These are phyloP conservation scores for Coryphaenoides rupestris DNA, from an alignment of 2,113 vertebrate species.

Conservation along the genomic window DNA sequence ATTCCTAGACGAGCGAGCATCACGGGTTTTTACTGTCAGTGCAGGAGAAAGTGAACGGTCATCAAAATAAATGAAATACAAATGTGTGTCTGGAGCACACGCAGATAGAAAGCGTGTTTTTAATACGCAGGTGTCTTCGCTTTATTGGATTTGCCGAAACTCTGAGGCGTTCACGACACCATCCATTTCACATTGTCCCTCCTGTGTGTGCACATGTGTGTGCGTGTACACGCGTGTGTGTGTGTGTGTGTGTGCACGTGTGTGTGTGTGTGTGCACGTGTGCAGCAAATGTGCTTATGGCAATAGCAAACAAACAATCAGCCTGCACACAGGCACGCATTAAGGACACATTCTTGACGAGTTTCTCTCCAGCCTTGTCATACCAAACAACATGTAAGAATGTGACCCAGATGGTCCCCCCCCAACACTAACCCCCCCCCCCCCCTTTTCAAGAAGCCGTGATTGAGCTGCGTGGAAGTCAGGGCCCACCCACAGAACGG, in stretches of 20 bases:
- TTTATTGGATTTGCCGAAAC: slow-evolving; percentile 31
- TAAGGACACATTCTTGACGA: slow-evolving; percentile 57
- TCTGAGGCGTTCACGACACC: too few species aligned
- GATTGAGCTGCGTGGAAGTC: slow-evolving; percentile 73
- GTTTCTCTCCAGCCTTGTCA: slow-evolving; percentile 63
- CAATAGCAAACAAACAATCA: slow-evolving; percentile 57
- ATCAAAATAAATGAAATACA: too few species aligned
- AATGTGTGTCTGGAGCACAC: too few species aligned
- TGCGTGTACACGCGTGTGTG: too few species aligned
- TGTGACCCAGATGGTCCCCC: slow-evolving; percentile 69
- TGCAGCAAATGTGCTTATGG: slow-evolving; percentile 34
- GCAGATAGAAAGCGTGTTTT: too few species aligned
- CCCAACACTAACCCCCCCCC: not conserved
- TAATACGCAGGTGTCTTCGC: slow-evolving; percentile 45
- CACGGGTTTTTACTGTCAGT: too few species aligned
- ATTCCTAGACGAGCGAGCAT: too few species aligned
- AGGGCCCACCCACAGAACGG: slow-evolving; percentile 71
- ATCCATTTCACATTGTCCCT: slow-evolving; percentile 34
- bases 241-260: too few species aligned
- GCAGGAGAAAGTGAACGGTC: too few species aligned
- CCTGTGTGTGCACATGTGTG: too few species aligned
- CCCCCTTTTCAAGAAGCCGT: slow-evolving; percentile 53
- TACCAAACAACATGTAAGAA: slow-evolving; percentile 73
- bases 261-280: too few species aligned
- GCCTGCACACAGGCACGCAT: slow-evolving; percentile 36